Percentiles rank a stretch among this genome's conserved stretches.
These are phyloP conservation scores for Cecropterus lyciades DNA, from an alignment of 1,140 invertebrate species.

Conservation along the genomic window DNA sequence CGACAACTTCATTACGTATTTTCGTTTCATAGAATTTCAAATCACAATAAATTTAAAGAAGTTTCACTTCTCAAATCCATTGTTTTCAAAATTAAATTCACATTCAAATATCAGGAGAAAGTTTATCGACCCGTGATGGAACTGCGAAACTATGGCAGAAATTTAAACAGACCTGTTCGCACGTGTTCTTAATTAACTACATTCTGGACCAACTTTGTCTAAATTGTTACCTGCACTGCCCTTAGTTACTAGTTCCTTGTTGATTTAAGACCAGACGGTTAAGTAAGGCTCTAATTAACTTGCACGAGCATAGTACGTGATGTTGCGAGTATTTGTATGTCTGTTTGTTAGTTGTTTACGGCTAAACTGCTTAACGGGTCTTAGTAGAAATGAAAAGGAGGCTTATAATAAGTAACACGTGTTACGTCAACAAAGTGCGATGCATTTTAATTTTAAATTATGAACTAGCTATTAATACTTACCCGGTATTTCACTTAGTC, in stretches of 20 bases:
- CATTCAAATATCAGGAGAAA: neutral
- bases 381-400: too few species aligned
- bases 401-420: too few species aligned
- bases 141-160: conserved; percentile 1
- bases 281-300: neutral
- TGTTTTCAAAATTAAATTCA: neutral
- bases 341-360: neutral
- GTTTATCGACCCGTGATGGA: neutral
- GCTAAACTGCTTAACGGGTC: neutral
- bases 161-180: conserved; percentile 1
- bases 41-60: too few species aligned
- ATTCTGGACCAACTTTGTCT: conserved; percentile 1
- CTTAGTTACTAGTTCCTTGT: conserved; percentile 1
- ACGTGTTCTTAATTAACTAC: conserved; percentile 2
- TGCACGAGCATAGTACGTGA: neutral
- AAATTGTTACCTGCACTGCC: neutral
- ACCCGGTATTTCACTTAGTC: too few species aligned
- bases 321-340: too few species aligned
- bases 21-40: too few species aligned
- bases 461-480: too few species aligned
- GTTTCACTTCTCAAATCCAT: too few species aligned
- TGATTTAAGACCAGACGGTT: neutral
- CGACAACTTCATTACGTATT: too few species aligned
- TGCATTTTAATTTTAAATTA: too few species aligned
- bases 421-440: too few species aligned